Evolutionary conservation across 2,797 vertebrate genomes (phyloP).

Genomic region (Gouania willdenowi): DNA sequence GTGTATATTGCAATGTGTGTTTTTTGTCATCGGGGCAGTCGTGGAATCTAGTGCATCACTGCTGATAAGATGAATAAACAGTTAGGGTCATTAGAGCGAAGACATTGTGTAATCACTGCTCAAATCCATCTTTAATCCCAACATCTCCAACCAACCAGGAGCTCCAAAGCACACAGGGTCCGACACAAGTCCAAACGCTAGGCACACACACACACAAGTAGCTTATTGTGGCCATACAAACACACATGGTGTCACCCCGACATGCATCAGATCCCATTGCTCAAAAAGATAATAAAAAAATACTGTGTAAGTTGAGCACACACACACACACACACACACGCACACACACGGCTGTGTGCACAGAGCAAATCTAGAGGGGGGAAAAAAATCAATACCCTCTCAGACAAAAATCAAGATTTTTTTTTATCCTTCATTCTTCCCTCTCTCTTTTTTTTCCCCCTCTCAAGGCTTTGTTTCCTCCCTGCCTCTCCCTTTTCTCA

Average conservation of each 20-base stretch:
- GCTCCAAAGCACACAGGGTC: constrained; percentile 39
- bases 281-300: constrained; percentile 39
- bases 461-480: constrained; percentile 30
- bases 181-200: constrained; percentile 38
- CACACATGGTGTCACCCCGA: constrained; percentile 21
- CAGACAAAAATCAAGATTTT: constrained; percentile 80
- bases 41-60: constrained; percentile 70
- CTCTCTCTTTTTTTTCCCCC: constrained; percentile 40
- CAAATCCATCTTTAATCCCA: constrained; percentile 79
- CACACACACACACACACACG: constrained; percentile 10
- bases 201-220: constrained; percentile 17
- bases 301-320: constrained; percentile 3
- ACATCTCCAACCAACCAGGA: constrained; percentile 68
- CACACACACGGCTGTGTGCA: constrained; percentile 51
- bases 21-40: constrained; percentile 70
- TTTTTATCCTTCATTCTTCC: constrained; percentile 70
- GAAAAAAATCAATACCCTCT: constrained; percentile 81
- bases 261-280: constrained; percentile 32
- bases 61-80: constrained; percentile 83
- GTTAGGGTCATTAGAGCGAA: constrained; percentile 82
- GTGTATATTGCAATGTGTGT: constrained; percentile 56
- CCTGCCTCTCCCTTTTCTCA: constrained; percentile 28
- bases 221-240: constrained; percentile 5
- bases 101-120: constrained; percentile 81
- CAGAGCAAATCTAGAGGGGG: constrained; percentile 73